Evolutionary conservation across 2,888 invertebrate genomes (phyloP), one percentile per base, ranked within the genome.

Genomic region (Scotopteryx bipunctaria): DNA sequence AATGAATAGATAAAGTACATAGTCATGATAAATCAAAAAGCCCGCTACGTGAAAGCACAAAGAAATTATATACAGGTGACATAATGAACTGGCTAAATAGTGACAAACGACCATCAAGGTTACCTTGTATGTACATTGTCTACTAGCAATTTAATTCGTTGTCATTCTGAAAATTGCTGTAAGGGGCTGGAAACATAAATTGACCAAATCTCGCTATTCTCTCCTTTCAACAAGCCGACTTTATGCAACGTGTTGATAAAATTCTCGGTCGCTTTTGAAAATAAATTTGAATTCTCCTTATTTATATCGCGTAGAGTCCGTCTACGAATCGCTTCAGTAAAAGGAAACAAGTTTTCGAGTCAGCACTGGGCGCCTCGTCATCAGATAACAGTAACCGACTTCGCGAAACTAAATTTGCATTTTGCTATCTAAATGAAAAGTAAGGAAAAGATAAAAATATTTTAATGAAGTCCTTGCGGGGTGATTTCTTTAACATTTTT

Each of bases 331-430:
- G 67, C 61, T 65, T 66, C 33, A 57, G 64, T 59, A 55, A 65
- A 63, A 57, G 67, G 64, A 72, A 73, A 78, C 71, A 72, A 71
- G 67, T 75, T 73, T 68, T 63, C 65, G 52, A 69, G 69, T 61
- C 67, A 60, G 62, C 55, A 51, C 36, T 63, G 53, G 55, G 50
- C 57, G 59, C 61, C 61, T 49, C 64, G 65, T 67, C 64, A 76
- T 77, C 76, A 67, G 77, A 77, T 81, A 77, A 77, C 61, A 69
- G 57, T 67, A 57, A 61, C 64, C 56, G 66, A 66, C 67, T 71
- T 72, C 55, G 61, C 59, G 63, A 66, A 64, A 59, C 59, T 61
- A 62, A 64, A 64, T 68, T 70, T 61, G 43, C 61, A 59, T 59
- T 61, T 35, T 57, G 33, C 59, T 49, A 49, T 45, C 56, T 47